Evolutionary conservation across 1,140 invertebrate genomes (phyloP), one percentile per base, ranked within the genome.

Genomic region (Saccostrea cuccullata): DNA sequence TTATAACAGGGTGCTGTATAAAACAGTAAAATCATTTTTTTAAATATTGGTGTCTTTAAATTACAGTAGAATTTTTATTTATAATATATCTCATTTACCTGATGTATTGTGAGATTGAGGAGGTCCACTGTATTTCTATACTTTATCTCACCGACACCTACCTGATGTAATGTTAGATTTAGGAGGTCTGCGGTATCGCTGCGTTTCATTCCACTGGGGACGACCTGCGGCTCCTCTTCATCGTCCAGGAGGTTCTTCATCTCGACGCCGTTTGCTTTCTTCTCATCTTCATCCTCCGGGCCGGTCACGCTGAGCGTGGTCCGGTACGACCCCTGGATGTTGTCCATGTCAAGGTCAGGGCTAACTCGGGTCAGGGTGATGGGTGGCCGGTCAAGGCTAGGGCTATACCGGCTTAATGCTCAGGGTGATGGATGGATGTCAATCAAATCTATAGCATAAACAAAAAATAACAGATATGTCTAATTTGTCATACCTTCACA

Each of bases 41-140:
- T n/a, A n/a, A n/a, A n/a, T n/a, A n/a, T n/a, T n/a, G n/a, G n/a
- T n/a, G n/a, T n/a, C n/a, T n/a, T n/a, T n/a, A n/a, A n/a, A n/a
- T n/a, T n/a, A n/a, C n/a, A n/a, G n/a, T n/a, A n/a, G n/a, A n/a
- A n/a, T n/a, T n/a, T n/a, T n/a, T n/a, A n/a, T n/a, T n/a, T n/a
- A n/a, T n/a, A n/a, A n/a, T n/a, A n/a, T n/a, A n/a, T n/a, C n/a
- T n/a, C n/a, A n/a, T n/a, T n/a, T n/a, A n/a, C n/a, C n/a, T n/a
- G n/a, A n/a, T n/a, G n/a, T n/a, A n/a, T n/a, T n/a, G n/a, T 77
- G 70, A 77, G 70, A 77, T 77, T 77, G 11, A 36, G 30, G 70
- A 77, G 12, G 30, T 77, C 30, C n/a, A 0, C 60, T 20, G 1
- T 67, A 20, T 47, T 5, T 47, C 47, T 47, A 9, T 47, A 9